Base-by-base conservation (phyloP, 1,140 invertebrate genomes). In the Tachypleus tridentatus region DNA sequence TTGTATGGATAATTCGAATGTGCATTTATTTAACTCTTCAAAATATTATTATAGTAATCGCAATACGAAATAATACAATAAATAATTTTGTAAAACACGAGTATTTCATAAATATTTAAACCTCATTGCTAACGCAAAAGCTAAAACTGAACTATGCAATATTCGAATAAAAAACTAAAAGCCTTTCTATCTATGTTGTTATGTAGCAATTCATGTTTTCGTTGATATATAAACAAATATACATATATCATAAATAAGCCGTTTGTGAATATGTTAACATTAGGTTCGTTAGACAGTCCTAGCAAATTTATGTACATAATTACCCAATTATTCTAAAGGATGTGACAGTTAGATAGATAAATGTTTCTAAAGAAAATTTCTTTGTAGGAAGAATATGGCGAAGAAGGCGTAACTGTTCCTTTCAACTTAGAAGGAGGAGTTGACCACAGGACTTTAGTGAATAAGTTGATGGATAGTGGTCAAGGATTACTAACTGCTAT, bases 341-440 rank as follows among this genome's bases (percentile, higher is more conserved):
- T 10, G 29, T 29, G 29, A 29, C 29, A 29, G 29, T 1, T 1
- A 29, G 29, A 29, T 29, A 29, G 29, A 29, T 29, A 29, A 29
- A 29, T 29, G 29, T 29, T 29, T 29, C 29, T 29, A 29, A 29
- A 29, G 29, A 29, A 29, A 29, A 59, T 49, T 9, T 52, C 10
- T 51, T 60, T 47, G 57, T 29, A 68, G 67, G 64, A 65, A 58
- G 67, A 68, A 54, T 68, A 65, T 50, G 64, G 65, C 51, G 61
- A 65, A 11, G 67, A 68, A 63, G 58, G 59, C 4, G 64, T 68
- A 3, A 61, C 63, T 48, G 50, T 68, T n/a, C 67, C 67, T 9
- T 68, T 60, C 58, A 60, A 60, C 9, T 49, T 5, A 48, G 48
- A 11, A 48, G 10, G 5, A 48, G 29, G 4, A 60, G 49, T 54